Base-by-base conservation (phyloP, 2,113 vertebrate genomes). In the Melanerpes formicivorus region DNA sequence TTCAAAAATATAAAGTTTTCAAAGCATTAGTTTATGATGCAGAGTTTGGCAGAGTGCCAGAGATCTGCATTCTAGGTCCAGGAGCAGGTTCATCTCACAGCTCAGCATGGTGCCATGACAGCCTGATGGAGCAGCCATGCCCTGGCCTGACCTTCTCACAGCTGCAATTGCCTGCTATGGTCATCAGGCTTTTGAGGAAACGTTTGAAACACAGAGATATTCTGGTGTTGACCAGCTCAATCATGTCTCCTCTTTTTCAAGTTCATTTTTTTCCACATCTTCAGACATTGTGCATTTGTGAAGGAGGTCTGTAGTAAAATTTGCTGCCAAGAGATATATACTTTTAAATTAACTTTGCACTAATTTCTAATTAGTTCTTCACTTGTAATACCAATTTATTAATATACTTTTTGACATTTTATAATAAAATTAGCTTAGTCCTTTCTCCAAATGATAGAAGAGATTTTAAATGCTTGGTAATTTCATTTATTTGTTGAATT, bases 1-100 rank as follows among this genome's bases (percentile, higher is more conserved):
- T 27, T 52, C 50, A 25, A 25, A 12, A 12, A 22, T 12, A 52
- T 22, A 12, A 52, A 50, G 6, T 76, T 91, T 66, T 52, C 42
- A 80, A 59, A 67, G 25, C 7, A 23, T 67, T 66, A 18, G 7
- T 64, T 14, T 58, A 0, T 40, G 18, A 10, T 66, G 67, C n/a
- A 66, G 37, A 11, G 32, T 26, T 58, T 44, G 9, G 2, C 18
- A 54, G 63, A 55, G 26, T 13, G 5, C 5, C 17, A 56, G 26
- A 52, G 15, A 9, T 3, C 1, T 1, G 17, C 4, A 5, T 7
- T 14, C 22, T 27, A 30, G 30, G 15, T 54, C 11, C 23, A 16
- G 44, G 17, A 56, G 32, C 5, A 52, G 30, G 11, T 32, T 27
- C 0, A 0, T 32, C 44, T 60, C 58, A 5, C 14, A 66, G 29